phyloP scores from a whole-genome alignment of 1,140 invertebrate genomes.

The Drosophila chauvacae region DNA sequence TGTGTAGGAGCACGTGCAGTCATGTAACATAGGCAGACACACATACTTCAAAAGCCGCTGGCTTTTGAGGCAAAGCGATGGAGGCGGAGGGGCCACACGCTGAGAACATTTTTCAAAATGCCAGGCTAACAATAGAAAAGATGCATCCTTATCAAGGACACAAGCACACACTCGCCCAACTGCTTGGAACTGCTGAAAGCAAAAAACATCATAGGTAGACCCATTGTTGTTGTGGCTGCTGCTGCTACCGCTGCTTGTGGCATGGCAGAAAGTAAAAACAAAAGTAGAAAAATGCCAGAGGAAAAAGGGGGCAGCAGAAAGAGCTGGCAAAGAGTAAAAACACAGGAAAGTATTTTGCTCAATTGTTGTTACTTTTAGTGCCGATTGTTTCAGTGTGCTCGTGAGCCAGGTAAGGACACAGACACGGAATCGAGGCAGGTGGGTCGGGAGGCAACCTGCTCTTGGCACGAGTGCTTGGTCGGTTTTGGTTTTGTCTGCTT shows the following conservation, averaged over 20 bases:
- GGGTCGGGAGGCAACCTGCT: slow-evolving; percentile 52
- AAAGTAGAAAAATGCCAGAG: slow-evolving; percentile 36
- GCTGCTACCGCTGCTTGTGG: slow-evolving; percentile 51
- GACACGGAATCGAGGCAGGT: neutral
- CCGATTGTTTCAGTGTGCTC: slow-evolving; percentile 65
- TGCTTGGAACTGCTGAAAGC: slow-evolving; percentile 56
- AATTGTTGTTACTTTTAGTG: slow-evolving; percentile 79
- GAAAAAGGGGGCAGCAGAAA: slow-evolving; percentile 12
- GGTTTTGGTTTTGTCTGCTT: slow-evolving; percentile 61
- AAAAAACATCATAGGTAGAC: slow-evolving; percentile 39
- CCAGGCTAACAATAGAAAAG: slow-evolving; percentile 81
- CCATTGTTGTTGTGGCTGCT: slow-evolving; percentile 33
- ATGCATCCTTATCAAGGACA: slow-evolving; percentile 82
- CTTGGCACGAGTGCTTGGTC: slow-evolving; percentile 68
- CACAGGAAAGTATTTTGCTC: slow-evolving; percentile 78
- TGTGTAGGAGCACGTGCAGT: slow-evolving; percentile 45
- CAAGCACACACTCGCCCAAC: slow-evolving; percentile 41
- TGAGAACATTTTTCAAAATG: slow-evolving; percentile 75
- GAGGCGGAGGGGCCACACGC: slow-evolving; percentile 23
- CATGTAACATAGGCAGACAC: slow-evolving; percentile 55
- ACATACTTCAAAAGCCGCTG: slow-evolving; percentile 72
- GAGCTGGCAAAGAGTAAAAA: slow-evolving; percentile 42
- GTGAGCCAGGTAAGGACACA: slow-evolving; percentile 12
- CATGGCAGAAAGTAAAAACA: slow-evolving; percentile 46
- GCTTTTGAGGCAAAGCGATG: slow-evolving; percentile 44